Percentiles rank a stretch among this genome's conserved stretches.
These are phyloP conservation scores for Apamea anceps DNA, from an alignment of 2,888 invertebrate species.

Conservation along the genomic window DNA sequence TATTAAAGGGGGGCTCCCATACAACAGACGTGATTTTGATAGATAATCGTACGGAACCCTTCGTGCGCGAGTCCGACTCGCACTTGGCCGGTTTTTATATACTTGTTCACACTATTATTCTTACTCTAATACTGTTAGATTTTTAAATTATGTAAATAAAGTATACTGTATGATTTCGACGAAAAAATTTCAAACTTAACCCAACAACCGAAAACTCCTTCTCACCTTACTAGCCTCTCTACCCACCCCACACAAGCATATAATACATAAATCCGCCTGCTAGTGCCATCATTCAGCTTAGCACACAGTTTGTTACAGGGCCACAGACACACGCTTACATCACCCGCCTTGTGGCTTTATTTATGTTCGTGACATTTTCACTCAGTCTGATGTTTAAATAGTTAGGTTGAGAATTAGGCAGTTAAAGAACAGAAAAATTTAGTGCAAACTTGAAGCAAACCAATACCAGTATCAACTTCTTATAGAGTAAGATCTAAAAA, in stretches of 20 bases:
- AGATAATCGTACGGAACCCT: too few relatives aligned
- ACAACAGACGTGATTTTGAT: too few relatives aligned
- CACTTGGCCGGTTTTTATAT: too few relatives aligned
- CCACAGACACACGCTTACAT: constrained; percentile 45
- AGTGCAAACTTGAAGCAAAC: not conserved
- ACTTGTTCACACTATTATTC: too few relatives aligned
- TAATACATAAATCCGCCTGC: constrained; percentile 25
- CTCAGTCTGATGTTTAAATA: not conserved
- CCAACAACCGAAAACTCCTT: not conserved
- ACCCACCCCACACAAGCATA: not conserved
- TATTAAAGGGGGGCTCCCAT: too few relatives aligned
- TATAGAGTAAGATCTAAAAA: too few relatives aligned
- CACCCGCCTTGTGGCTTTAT: constrained; percentile 27
- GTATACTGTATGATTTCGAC: too few relatives aligned
- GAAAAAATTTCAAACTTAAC: not conserved
- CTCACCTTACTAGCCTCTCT: too few relatives aligned
- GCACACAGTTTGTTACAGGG: constrained; percentile 56
- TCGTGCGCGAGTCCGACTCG: too few relatives aligned
- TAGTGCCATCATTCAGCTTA: constrained; percentile 44
- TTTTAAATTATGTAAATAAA: too few relatives aligned
- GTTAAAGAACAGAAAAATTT: not conserved
- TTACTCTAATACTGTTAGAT: too few relatives aligned
- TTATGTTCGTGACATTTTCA: constrained; percentile 29
- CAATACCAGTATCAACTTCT: too few relatives aligned
- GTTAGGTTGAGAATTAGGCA: not conserved